Evolutionary conservation across 1,140 invertebrate genomes (phyloP).

Genomic region (Hyposmocoma kahamanoa): DNA sequence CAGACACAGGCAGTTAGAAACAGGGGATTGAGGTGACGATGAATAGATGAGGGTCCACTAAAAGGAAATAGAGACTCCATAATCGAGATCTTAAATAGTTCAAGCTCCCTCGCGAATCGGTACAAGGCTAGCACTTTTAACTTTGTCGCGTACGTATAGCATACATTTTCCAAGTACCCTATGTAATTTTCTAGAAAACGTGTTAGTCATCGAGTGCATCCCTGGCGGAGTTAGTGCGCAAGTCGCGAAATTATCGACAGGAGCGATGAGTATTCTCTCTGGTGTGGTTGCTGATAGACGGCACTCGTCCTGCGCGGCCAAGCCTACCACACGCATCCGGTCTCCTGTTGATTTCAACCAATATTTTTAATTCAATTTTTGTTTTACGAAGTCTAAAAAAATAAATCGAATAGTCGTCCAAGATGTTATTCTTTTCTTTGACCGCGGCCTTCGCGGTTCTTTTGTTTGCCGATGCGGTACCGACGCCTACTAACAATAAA

Average conservation of each 20-base stretch:
- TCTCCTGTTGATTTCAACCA: not conserved
- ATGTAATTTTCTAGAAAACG: too few relatives aligned
- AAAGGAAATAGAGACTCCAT: too few relatives aligned
- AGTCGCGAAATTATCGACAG: constrained; percentile 66
- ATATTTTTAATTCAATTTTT: not conserved
- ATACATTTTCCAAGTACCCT: too few relatives aligned
- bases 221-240: constrained; percentile 55
- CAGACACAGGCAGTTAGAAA: too few relatives aligned
- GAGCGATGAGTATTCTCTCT: constrained; percentile 49
- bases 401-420: constrained; percentile 3
- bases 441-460: constrained; percentile 62
- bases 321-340: constrained; percentile 32
- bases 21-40: too few relatives aligned
- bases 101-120: too few relatives aligned
- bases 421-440: constrained; percentile 48
- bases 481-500: constrained; percentile 52
- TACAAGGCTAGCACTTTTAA: too few relatives aligned
- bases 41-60: too few relatives aligned
- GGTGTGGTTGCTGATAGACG: constrained; percentile 36
- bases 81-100: too few relatives aligned
- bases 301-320: constrained; percentile 45
- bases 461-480: constrained; percentile 35
- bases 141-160: too few relatives aligned
- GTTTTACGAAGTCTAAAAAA: not conserved
- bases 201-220: constrained; percentile 27